phyloP scores from a whole-genome alignment of 1,140 invertebrate genomes.

The Trachymyrmex septentrionalis region DNA sequence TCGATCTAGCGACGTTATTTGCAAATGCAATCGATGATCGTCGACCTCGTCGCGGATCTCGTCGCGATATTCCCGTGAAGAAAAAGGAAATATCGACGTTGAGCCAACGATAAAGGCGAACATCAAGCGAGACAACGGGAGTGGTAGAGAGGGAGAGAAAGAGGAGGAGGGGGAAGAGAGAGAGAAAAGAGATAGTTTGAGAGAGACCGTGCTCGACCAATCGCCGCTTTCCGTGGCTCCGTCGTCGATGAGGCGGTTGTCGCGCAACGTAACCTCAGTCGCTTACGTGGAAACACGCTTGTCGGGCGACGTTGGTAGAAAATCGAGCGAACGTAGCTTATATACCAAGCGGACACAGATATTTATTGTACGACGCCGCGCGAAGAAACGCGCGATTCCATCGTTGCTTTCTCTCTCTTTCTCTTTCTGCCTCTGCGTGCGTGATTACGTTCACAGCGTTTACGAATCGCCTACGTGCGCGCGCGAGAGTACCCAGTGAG shows the following conservation, averaged over 20 bases:
- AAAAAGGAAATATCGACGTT: slow-evolving; percentile 36
- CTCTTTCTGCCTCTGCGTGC: no score
- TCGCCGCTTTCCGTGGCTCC: slow-evolving; percentile 38
- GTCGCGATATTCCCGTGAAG: slow-evolving; percentile 25
- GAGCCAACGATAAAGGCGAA: slow-evolving; percentile 29
- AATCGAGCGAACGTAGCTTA: slow-evolving; percentile 48
- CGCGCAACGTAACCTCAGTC: slow-evolving; percentile 59
- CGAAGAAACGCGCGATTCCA: neutral
- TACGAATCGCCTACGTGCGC: slow-evolving; percentile 38
- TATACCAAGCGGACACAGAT: neutral
- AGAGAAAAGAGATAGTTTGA: slow-evolving; percentile 3
- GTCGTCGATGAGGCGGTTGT: slow-evolving; percentile 69
- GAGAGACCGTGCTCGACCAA: slow-evolving; percentile 49
- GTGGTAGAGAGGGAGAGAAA: neutral
- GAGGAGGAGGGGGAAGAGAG: neutral
- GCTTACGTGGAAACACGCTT: slow-evolving; percentile 58
- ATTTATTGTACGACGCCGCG: neutral
- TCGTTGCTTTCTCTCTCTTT: neutral
- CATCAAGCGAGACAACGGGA: slow-evolving; percentile 39
- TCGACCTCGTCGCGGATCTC: neutral
- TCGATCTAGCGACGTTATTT: neutral
- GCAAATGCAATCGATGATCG: slow-evolving; percentile 41
- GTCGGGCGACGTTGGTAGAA: slow-evolving; percentile 25
- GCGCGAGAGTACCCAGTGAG: neutral
- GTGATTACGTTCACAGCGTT: no score